phyloP scores from a whole-genome alignment of 2,888 invertebrate species.

The Phragmatobia fuliginosa region DNA sequence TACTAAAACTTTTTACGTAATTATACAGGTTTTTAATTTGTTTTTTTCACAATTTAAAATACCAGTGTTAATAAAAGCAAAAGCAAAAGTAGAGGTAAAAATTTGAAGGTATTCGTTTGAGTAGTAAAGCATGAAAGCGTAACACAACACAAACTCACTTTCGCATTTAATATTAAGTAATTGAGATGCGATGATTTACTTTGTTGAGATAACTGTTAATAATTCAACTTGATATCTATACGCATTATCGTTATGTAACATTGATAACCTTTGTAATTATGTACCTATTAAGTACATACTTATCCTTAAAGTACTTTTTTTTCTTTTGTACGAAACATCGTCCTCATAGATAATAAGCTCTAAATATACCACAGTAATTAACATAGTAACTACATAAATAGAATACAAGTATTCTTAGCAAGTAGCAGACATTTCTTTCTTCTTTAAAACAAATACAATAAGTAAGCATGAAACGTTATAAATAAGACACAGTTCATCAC shows the following conservation, averaged over 20 bases:
- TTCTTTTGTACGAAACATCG: not conserved
- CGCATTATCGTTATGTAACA: not conserved
- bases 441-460: no score
- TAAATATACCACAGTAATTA: no score
- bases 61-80: not conserved
- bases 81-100: not conserved
- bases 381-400: no score
- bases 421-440: no score
- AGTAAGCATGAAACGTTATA: no score
- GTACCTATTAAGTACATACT: no score
- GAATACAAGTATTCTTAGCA: no score
- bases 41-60: not conserved
- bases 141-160: not conserved
- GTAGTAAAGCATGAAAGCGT: slow-evolving; percentile 2
- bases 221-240: not conserved
- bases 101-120: not conserved
- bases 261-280: not conserved
- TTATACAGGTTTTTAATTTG: no score
- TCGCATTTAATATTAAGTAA: not conserved
- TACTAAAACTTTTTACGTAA: no score
- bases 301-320: not conserved
- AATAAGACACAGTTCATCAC: not conserved
- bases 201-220: not conserved
- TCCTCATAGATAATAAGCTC: no score
- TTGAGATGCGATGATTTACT: not conserved